Evolutionary conservation across 2,888 invertebrate genomes (phyloP), one percentile per base, ranked within the genome.

Genomic region (Agrochola lota): DNA sequence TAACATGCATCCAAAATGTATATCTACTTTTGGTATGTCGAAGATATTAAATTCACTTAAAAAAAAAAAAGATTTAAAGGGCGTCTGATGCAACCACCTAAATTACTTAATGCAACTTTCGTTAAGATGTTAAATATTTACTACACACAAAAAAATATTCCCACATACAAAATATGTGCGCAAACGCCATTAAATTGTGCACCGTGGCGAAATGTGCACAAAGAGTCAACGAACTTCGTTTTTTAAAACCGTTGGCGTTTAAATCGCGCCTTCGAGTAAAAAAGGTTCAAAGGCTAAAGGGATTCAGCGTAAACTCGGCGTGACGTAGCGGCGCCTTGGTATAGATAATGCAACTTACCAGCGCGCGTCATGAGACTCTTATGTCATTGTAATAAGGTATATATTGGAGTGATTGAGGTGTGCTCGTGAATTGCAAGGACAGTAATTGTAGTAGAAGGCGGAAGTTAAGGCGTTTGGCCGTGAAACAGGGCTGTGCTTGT

Each of bases 191-290:
- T 49, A 70, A 55, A 55, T 30, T 35, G 55, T 57, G 35, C 62
- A 35, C 15, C 23, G 26, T 20, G 26, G 23, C n/a, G 17, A 75
- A 69, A 62, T 35, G 62, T 55, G 55, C 55, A 77, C 55, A 55
- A 26, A 43, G 35, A 69, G 75, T 75, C 80, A 80, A 75, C 52
- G 80, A 80, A 70, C 75, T 80, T 46, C 20, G 62, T 49, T 74
- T 67, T 78, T 35, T 74, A 74, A 52, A 62, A 76, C 30, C 11
- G 62, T 68, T 62, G 62, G 30, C 67, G 49, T 76, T 74, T 74
- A 84, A 70, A 66, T 72, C 69, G 71, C 70, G 60, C 64, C 35
- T 59, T 12, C 43, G 30, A 74, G 78, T 72, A 72, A 80, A 83
- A 77, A 72, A 74, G 46, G 57, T 71, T 69, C 66, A 74, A 72